A percentile compares a stretch with the other conserved stretches of the same genome.
phyloP scores from a whole-genome alignment of 1,140 invertebrate species.

The Tachypleus tridentatus region DNA sequence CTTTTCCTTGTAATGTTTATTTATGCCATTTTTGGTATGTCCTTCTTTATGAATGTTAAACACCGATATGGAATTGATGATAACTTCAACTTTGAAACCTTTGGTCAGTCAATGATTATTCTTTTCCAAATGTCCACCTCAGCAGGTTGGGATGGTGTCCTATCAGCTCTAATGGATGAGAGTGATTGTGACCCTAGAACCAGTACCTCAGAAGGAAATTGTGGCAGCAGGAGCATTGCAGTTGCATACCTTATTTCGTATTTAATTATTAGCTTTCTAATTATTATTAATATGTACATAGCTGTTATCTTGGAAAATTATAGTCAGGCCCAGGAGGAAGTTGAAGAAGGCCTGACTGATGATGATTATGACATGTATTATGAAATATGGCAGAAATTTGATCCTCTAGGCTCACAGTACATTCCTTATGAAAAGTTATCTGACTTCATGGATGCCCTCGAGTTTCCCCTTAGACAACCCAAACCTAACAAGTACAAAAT shows the following conservation, averaged over 20 bases:
- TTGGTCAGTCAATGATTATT: slow-evolving; percentile 92
- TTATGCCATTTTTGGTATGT: slow-evolving; percentile 98
- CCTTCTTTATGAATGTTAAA: slow-evolving; percentile 97
- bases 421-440: slow-evolving; percentile 85
- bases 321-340: slow-evolving; percentile 94
- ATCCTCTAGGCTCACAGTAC: slow-evolving; percentile 94
- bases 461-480: slow-evolving; percentile 86
- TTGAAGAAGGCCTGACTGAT: slow-evolving; percentile 93
- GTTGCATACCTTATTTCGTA: slow-evolving; percentile 91
- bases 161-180: slow-evolving; percentile 92
- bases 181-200: slow-evolving; percentile 74
- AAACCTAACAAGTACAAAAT: slow-evolving; percentile 99
- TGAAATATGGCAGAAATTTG: slow-evolving; percentile 97
- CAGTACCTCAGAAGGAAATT: slow-evolving; percentile 74
- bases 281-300: slow-evolving; percentile 99
- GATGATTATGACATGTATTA: slow-evolving; percentile 99
- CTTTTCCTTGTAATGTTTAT: slow-evolving; percentile 98
- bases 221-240: slow-evolving; percentile 81
- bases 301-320: slow-evolving; percentile 98
- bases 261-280: slow-evolving; percentile 93
- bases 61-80: slow-evolving; percentile 79
- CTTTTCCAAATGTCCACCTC: slow-evolving; percentile 98
- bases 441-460: slow-evolving; percentile 87
- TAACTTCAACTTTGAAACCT: slow-evolving; percentile 98
- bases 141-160: slow-evolving; percentile 90